phyloP scores from a whole-genome alignment of 30 jellyfish, hydroid and myxozoan genomes.

The Hydra vulgaris region DNA sequence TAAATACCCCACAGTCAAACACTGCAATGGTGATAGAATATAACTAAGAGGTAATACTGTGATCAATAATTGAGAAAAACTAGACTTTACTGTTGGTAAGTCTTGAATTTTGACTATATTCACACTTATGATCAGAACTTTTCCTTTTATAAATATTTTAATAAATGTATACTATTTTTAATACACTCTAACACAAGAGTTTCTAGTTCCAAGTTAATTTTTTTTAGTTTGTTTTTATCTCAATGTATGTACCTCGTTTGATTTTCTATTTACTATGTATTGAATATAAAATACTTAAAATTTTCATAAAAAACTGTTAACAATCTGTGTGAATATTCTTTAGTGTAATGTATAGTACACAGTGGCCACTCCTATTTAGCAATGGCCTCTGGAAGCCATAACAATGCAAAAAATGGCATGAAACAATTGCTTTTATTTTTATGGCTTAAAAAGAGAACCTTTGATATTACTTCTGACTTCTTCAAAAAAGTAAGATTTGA shows the following conservation, averaged over 20 bases:
- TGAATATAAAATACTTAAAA: no score
- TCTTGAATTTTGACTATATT: not conserved
- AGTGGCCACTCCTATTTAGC: no score
- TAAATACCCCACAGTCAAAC: not conserved
- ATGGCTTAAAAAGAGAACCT: not conserved
- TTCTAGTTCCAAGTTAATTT: not conserved
- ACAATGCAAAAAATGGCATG: not conserved
- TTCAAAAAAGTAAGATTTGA: not conserved
- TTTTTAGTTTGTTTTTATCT: not conserved
- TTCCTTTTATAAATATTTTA: not conserved
- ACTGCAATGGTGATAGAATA: not conserved
- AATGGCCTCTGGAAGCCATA: no score
- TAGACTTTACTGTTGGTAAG: not conserved
- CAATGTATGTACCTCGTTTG: not conserved
- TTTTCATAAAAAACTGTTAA: no score
- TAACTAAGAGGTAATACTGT: not conserved
- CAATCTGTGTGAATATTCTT: no score
- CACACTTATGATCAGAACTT: not conserved
- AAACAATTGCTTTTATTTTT: not conserved
- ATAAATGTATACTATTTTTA: not conserved
- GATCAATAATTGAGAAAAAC: not conserved
- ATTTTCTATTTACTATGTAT: no score
- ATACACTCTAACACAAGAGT: not conserved
- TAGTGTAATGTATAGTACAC: no score
- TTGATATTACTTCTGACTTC: not conserved